Evolutionary conservation across 2,888 invertebrate genomes (phyloP).

Genomic region (Baccha elongata): DNA sequence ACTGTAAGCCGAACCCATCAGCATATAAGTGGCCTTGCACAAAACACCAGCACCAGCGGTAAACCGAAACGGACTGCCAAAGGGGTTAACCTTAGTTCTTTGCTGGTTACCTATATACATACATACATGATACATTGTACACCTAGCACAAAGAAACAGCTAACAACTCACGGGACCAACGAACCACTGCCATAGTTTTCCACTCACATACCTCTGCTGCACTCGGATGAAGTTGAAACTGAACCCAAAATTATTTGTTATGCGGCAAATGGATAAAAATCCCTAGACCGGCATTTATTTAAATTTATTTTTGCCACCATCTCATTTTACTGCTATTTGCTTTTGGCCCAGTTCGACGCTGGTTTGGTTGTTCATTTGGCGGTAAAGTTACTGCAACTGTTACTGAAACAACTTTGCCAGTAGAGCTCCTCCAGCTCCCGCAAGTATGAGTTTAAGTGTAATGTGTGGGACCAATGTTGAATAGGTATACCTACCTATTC

Average conservation of each 20-base stretch:
- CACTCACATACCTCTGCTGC: background rate
- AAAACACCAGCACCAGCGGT: slow-evolving; percentile 68
- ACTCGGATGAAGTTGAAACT: slow-evolving; percentile 58
- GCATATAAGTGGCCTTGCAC: slow-evolving; percentile 67
- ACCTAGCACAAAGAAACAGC: slow-evolving; percentile 47
- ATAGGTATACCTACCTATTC: no score
- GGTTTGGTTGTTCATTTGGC: slow-evolving; percentile 44
- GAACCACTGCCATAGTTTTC: slow-evolving; percentile 38
- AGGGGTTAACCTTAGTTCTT: slow-evolving; percentile 31
- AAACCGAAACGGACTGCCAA: slow-evolving; percentile 45
- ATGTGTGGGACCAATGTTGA: slow-evolving; percentile 5
- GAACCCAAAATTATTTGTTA: slow-evolving; percentile 78
- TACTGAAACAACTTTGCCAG: slow-evolving; percentile 27
- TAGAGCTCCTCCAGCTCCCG: slow-evolving; percentile 6
- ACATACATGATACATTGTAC: background rate
- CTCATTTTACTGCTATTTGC: slow-evolving; percentile 81
- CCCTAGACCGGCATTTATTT: slow-evolving; percentile 82
- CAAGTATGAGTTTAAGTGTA: background rate
- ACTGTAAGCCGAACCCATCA: slow-evolving; percentile 46
- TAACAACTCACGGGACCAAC: slow-evolving; percentile 58
- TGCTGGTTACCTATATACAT: slow-evolving; percentile 1
- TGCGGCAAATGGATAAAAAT: slow-evolving; percentile 82
- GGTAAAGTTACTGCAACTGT: background rate
- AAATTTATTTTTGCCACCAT: slow-evolving; percentile 82
- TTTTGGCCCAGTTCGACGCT: slow-evolving; percentile 62